These are phyloP conservation scores for Watsonalla cultraria DNA, from an alignment of 2,888 invertebrate species.

Conservation along the genomic window DNA sequence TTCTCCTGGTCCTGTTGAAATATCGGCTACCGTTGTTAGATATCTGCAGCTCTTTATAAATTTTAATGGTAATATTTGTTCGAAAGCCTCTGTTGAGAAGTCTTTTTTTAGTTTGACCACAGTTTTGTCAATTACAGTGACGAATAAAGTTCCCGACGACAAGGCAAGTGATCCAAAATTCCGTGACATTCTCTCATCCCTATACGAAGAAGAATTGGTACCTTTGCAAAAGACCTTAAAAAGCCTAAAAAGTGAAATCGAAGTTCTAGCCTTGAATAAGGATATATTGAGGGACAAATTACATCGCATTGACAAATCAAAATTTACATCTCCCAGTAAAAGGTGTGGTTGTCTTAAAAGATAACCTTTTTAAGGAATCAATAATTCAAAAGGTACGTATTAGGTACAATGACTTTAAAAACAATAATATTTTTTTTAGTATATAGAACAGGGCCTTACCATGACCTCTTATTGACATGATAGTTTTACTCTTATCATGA, in stretches of 20 bases:
- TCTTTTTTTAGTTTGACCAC: no score
- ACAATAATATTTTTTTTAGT: no score
- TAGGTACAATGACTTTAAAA: neutral
- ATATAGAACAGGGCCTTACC: no score
- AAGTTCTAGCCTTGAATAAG: slow-evolving; percentile 32
- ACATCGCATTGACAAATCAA: slow-evolving; percentile 18
- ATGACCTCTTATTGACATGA: no score
- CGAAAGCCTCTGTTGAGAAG: no score
- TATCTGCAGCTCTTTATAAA: no score
- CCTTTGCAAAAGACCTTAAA: slow-evolving; percentile 50
- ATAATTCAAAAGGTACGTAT: neutral
- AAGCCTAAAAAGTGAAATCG: slow-evolving; percentile 45
- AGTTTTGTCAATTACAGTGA: no score
- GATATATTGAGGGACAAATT: slow-evolving; percentile 36
- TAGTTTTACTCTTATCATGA: no score
- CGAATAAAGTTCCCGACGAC: neutral
- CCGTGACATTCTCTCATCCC: slow-evolving; percentile 17
- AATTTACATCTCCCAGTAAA: slow-evolving; percentile 23
- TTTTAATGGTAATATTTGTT: no score
- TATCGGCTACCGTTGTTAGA: no score
- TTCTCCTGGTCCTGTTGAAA: no score
- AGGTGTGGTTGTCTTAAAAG: slow-evolving; percentile 37
- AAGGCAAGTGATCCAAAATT: slow-evolving; percentile 5
- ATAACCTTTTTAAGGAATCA: neutral
- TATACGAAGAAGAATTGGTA: slow-evolving; percentile 50